Evolutionary conservation across 2,888 invertebrate species (phyloP), one percentile per base, ranked within the genome.

Genomic region (Trichopria drosophilae): DNA sequence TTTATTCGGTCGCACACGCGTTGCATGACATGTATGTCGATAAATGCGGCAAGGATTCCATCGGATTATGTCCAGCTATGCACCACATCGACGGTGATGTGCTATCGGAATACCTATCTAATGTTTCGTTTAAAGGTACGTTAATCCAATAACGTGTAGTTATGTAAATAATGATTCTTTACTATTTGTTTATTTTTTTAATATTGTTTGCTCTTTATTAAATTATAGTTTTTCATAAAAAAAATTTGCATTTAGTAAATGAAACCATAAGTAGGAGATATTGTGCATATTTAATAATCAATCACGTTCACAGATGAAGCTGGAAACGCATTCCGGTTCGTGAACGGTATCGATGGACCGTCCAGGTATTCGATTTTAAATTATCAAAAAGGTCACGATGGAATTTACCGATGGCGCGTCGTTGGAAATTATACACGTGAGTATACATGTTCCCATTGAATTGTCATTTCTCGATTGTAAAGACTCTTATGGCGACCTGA

Each of bases 351-450:
- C 0, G 80, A 81, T 50, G 81, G 81, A 1, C 80, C 80, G 3
- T 78, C 80, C 0, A 68, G 80, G 10, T 82, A 82, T 63, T 79
- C 78, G n/a, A 76, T 80, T 48, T 67, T 79, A 29, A 80, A 79
- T 62, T 80, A 77, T 58, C 79, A 78, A 52, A 68, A 66, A 40
- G 58, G 63, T 32, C 26, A 49, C 3, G 60, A 67, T 31, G 70
- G 65, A 12, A 57, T 63, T 16, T 78, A 74, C 53, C 66, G 65
- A 6, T 80, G 80, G 80, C 58, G 63, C 23, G 71, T 76, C 34
- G 77, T 79, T 15, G 80, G 79, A 12, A 79, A 77, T 52, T 80
- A 78, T 57, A 75, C 76, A 41, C 65, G 77, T 77, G 62, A 72
- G 70, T 66, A n/a, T n/a, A n/a, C n/a, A n/a, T n/a, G n/a, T n/a